Conservation (phyloP, 2,888 invertebrate species). For the Dilophus febrilis region DNA sequence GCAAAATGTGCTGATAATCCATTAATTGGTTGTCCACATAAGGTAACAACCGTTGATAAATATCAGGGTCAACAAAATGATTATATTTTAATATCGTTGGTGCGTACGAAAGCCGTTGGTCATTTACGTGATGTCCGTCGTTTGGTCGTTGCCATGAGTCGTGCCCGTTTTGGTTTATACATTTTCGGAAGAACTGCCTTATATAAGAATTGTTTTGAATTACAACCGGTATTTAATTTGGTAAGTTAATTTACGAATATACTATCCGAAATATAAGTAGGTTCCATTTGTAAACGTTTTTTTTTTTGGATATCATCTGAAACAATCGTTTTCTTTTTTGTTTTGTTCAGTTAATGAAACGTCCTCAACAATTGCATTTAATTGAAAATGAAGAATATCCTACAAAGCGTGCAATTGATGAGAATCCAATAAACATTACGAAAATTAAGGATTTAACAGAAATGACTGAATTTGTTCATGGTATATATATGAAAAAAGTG, state of each 20-base stretch:
- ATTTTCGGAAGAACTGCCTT: constrained; percentile 84
- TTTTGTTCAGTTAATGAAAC: constrained; percentile 59
- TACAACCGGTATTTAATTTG: constrained; percentile 88
- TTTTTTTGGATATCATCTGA: too few relatives aligned
- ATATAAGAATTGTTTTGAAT: constrained; percentile 92
- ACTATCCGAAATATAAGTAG: too few relatives aligned
- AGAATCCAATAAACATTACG: constrained; percentile 31
- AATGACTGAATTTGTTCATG: constrained; percentile 89
- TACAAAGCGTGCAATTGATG: constrained; percentile 38
- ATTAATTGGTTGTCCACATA: constrained; percentile 81
- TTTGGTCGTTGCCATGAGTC: constrained; percentile 93
- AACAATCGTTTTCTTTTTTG: constrained; percentile 13
- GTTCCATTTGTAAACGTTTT: too few relatives aligned
- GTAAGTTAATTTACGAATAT: constrained; percentile 28
- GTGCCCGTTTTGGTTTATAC: constrained; percentile 91
- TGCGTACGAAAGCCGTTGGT: constrained; percentile 92
- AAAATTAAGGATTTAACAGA: constrained; percentile 75
- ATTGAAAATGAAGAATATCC: constrained; percentile 68
- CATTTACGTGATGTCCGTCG: constrained; percentile 92
- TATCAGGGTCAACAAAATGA: constrained; percentile 99
- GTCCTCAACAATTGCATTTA: constrained; percentile 65
- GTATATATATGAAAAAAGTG: constrained; percentile 69
- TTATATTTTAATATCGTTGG: constrained; percentile 88
- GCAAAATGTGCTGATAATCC: constrained; percentile 88
- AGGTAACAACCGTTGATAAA: constrained; percentile 94